These are phyloP conservation scores for Vannuccia rotundouncinata DNA, from an alignment of 2,888 invertebrate genomes.

Conservation along the genomic window DNA sequence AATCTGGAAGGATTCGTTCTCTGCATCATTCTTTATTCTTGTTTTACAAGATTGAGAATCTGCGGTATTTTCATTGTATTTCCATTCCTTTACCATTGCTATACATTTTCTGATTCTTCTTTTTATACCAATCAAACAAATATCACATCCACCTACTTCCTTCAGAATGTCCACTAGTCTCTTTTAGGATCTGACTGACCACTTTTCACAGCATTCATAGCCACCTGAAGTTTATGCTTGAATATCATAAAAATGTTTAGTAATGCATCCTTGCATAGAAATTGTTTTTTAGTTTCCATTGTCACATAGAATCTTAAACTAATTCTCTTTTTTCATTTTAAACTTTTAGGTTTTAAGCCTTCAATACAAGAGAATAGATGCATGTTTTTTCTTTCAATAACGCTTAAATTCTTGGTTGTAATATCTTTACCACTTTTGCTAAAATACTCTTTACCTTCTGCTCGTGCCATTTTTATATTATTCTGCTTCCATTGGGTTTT, in stretches of 20 bases:
- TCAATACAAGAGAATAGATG: neutral
- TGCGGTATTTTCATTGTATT: neutral
- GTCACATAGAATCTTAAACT: neutral
- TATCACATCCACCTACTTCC: neutral
- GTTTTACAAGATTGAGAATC: too few species aligned
- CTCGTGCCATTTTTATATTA: neutral
- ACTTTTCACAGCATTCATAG: neutral
- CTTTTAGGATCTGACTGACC: neutral
- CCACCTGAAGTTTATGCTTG: neutral
- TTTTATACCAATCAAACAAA: neutral
- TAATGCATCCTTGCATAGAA: neutral
- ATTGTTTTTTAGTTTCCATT: neutral
- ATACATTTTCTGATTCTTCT: neutral
- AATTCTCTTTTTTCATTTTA: neutral
- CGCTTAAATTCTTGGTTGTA: neutral
- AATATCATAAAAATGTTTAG: neutral
- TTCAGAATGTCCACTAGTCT: too few species aligned
- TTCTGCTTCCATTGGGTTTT: neutral
- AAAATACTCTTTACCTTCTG: neutral
- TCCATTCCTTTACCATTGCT: neutral
- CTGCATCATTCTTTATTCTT: too few species aligned
- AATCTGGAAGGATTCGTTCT: too few species aligned
- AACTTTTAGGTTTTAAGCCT: neutral
- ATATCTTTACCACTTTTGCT: neutral
- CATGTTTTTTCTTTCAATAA: neutral